Conservation (phyloP, 2,888 invertebrate genomes). For the Anodontia alba region DNA sequence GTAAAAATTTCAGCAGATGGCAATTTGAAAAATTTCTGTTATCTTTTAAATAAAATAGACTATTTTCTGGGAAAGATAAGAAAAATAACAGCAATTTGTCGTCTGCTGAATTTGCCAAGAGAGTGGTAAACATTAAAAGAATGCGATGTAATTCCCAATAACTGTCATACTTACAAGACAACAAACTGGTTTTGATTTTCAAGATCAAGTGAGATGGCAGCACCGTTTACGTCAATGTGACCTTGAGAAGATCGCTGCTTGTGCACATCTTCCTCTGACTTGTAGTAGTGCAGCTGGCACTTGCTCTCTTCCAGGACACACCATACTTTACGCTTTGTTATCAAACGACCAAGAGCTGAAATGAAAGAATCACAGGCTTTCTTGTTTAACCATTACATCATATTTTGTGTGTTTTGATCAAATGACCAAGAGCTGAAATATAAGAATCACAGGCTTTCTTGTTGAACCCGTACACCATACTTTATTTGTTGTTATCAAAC, state of each 20-base stretch:
- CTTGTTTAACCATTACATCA: too few relatives aligned
- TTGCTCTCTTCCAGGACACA: conserved; percentile 84
- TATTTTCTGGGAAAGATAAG: too few relatives aligned
- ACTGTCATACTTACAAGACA: conserved; percentile 82
- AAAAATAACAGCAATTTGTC: too few relatives aligned
- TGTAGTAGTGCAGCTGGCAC: conserved; percentile 82
- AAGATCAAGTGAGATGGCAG: conserved; percentile 83
- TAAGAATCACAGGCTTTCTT: too few relatives aligned
- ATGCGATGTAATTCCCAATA: too few relatives aligned
- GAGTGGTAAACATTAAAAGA: too few relatives aligned
- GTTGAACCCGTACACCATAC: too few relatives aligned
- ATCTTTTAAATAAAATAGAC: too few relatives aligned
- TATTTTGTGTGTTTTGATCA: conserved; percentile 80
- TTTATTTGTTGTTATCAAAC: conserved; percentile 80
- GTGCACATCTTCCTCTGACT: conserved; percentile 81
- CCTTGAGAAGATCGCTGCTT: conserved; percentile 76
- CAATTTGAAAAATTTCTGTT: too few relatives aligned
- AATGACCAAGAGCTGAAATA: conserved; percentile 81
- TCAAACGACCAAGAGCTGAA: conserved; percentile 83
- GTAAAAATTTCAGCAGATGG: too few relatives aligned
- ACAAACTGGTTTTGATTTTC: conserved; percentile 84
- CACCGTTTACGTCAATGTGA: conserved; percentile 80
- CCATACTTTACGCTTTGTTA: conserved; percentile 82
- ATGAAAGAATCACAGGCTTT: conserved; percentile 28
- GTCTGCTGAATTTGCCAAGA: too few relatives aligned